Evolutionary conservation across 2,797 vertebrate genomes (phyloP).

Genomic region (Allobates femoralis): DNA sequence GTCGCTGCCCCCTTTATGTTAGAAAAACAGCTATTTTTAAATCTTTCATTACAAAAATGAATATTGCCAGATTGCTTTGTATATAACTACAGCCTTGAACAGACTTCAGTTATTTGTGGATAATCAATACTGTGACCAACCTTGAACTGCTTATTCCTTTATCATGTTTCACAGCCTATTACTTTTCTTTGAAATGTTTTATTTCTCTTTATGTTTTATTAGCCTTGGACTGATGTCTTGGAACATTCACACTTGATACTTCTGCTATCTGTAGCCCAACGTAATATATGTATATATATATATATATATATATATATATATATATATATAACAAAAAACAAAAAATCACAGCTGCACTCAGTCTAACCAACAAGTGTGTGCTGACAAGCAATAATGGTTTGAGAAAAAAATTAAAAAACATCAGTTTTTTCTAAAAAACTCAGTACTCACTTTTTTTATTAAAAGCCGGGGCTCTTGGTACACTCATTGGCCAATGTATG

Average conservation of each 20-base stretch:
- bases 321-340: no score
- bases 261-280: background rate
- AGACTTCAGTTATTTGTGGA: constrained; percentile 40
- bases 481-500: no score
- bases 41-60: constrained; percentile 27
- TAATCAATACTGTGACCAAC: constrained; percentile 49
- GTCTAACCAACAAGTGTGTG: no score
- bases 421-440: no score
- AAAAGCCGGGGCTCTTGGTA: no score
- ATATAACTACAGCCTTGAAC: constrained; percentile 18
- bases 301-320: no score
- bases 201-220: constrained; percentile 19
- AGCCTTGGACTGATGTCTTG: constrained; percentile 18
- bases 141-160: constrained; percentile 35
- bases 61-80: constrained; percentile 18
- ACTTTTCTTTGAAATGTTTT: constrained; percentile 33
- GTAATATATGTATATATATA: no score
- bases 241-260: background rate
- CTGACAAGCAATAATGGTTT: no score
- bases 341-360: no score
- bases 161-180: constrained; percentile 46
- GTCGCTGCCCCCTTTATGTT: background rate
- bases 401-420: no score
- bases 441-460: no score
- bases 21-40: background rate